Conservation (phyloP, 2,797 vertebrate genomes). For the Pteropus rufus region DNA sequence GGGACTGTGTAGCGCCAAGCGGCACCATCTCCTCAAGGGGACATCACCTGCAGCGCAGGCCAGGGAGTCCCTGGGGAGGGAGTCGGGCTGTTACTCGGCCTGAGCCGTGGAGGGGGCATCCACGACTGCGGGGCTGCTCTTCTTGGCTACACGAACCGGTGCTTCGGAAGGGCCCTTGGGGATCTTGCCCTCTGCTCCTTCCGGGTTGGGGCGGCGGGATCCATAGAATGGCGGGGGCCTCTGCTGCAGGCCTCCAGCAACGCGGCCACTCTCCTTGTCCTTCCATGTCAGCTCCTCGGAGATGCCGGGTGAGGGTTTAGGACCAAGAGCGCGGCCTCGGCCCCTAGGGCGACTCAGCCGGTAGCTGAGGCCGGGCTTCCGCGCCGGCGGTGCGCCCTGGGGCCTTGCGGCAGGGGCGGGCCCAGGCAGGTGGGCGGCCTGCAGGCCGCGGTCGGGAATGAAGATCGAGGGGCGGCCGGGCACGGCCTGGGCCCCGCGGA, state of each 20-base stretch:
- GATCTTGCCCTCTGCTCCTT: no score
- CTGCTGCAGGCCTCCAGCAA: accelerated
- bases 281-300: not conserved
- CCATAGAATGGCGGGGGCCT: not conserved
- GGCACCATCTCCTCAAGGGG: not conserved
- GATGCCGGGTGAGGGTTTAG: not conserved
- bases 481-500: no score
- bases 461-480: accelerated
- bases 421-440: not conserved
- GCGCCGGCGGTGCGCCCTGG: accelerated
- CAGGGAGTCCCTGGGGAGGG: not conserved
- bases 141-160: not conserved
- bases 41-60: not conserved
- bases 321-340: not conserved
- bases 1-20: not conserved
- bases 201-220: not conserved
- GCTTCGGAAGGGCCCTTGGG: not conserved
- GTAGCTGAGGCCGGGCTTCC: not conserved
- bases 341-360: not conserved
- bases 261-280: not conserved
- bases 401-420: no score
- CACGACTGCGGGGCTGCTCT: not conserved
- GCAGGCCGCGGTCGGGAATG: accelerated
- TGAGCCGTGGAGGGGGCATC: not conserved
- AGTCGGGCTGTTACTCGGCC: not conserved